Evolutionary conservation across 2,888 invertebrate genomes (phyloP).

Genomic region (Aphrophora alni): DNA sequence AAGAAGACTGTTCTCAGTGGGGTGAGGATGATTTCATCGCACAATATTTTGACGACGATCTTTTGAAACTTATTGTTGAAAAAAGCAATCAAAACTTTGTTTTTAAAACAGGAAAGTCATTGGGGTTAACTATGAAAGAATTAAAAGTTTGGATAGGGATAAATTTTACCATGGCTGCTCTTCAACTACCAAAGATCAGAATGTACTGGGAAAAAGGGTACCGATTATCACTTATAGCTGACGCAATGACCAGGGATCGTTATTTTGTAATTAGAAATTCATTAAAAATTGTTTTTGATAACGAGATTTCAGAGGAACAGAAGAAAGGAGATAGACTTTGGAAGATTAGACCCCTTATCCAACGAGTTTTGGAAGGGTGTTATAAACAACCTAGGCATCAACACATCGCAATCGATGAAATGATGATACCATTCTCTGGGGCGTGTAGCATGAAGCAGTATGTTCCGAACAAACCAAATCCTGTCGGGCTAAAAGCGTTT

Average conservation of each 20-base stretch:
- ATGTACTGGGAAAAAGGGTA: conserved; percentile 36
- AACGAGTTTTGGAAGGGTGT: not conserved
- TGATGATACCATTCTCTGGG: no score
- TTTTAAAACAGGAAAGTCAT: not conserved
- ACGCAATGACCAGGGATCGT: conserved; percentile 33
- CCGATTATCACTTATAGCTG: conserved; percentile 20
- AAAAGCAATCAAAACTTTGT: conserved; percentile 24
- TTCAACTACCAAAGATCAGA: conserved; percentile 29
- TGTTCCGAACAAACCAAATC: conserved; percentile 23
- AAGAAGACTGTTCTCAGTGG: not conserved
- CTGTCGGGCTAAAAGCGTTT: no score
- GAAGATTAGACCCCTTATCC: conserved; percentile 9
- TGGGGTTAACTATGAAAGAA: conserved; percentile 1
- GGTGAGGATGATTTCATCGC: conserved; percentile 3
- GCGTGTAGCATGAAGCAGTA: conserved; percentile 10
- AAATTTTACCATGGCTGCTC: conserved; percentile 16
- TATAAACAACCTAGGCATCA: not conserved
- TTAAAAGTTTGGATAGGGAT: conserved; percentile 29
- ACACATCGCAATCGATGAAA: conserved; percentile 14
- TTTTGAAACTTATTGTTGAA: conserved; percentile 23
- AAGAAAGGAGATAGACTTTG: not conserved
- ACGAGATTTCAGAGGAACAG: not conserved
- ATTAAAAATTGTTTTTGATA: conserved; percentile 9
- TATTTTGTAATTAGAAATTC: conserved; percentile 13
- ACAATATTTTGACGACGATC: conserved; percentile 30